phyloP scores from a whole-genome alignment of 1,140 invertebrate genomes.

The Coelopa frigida region DNA sequence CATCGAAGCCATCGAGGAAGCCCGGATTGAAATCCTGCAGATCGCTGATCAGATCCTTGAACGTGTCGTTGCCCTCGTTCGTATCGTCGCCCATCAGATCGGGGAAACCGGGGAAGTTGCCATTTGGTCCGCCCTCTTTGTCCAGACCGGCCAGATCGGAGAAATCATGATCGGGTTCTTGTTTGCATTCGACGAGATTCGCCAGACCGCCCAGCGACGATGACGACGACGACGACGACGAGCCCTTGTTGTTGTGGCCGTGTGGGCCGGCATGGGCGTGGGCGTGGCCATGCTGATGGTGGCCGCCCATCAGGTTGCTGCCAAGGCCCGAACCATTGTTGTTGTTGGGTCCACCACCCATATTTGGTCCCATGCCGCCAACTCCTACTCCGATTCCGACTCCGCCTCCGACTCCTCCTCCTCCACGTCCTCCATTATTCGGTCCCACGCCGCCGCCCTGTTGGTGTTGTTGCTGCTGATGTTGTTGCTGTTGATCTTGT shows the following conservation, averaged over 20 bases:
- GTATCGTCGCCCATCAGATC: constrained; percentile 76
- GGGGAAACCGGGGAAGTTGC: constrained; percentile 68
- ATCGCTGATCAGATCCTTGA: constrained; percentile 83
- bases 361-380: constrained; percentile 21
- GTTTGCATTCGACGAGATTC: constrained; percentile 72
- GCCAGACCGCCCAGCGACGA: constrained; percentile 50
- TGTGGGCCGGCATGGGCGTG: constrained; percentile 18
- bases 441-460: constrained; percentile 14
- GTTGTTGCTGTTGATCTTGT: too few relatives aligned
- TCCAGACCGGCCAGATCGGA: constrained; percentile 72
- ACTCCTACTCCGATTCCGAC: constrained; percentile 13
- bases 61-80: constrained; percentile 71
- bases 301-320: constrained; percentile 30
- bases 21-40: constrained; percentile 75
- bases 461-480: too few relatives aligned
- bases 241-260: constrained; percentile 20
- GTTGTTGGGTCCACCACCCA: constrained; percentile 17
- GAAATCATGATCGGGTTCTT: constrained; percentile 76
- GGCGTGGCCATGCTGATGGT: constrained; percentile 13
- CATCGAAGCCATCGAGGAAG: constrained; percentile 76
- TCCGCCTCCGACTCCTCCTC: constrained; percentile 10
- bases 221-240: too few relatives aligned
- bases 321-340: constrained; percentile 20
- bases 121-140: constrained; percentile 66
- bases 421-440: constrained; percentile 7